Evolutionary conservation across 1,140 invertebrate genomes (phyloP).

Genomic region (Lordiphosa stackelbergi): DNA sequence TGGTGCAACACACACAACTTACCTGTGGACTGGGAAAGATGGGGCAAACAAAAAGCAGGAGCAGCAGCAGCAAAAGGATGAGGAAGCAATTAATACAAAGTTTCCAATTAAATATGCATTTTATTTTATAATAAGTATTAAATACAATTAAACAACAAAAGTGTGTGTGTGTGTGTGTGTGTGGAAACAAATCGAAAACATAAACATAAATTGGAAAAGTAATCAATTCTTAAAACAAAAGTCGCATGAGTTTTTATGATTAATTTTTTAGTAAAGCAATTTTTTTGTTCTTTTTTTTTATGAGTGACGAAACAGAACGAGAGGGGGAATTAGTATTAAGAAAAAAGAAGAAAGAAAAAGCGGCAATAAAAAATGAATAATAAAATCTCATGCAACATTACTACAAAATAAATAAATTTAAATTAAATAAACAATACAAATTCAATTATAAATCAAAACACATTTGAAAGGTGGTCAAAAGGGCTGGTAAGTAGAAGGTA

Average conservation of each 20-base stretch:
- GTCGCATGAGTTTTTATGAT: slow-evolving; percentile 77
- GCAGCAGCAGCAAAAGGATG: slow-evolving; percentile 28
- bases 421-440: slow-evolving; percentile 65
- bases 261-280: slow-evolving; percentile 77
- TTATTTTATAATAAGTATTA: slow-evolving; percentile 64
- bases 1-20: slow-evolving; percentile 20
- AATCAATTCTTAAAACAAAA: slow-evolving; percentile 60
- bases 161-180: slow-evolving; percentile 20
- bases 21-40: slow-evolving; percentile 28
- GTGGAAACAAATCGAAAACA: slow-evolving; percentile 31
- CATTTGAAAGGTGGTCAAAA: slow-evolving; percentile 19
- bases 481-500: slow-evolving; percentile 18
- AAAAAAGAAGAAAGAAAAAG: slow-evolving; percentile 40
- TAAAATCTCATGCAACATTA: slow-evolving; percentile 77
- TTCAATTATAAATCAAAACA: slow-evolving; percentile 34
- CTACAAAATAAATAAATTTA: slow-evolving; percentile 66
- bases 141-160: slow-evolving; percentile 74
- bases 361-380: slow-evolving; percentile 76
- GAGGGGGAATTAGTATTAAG: slow-evolving; percentile 64
- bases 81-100: slow-evolving; percentile 49
- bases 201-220: slow-evolving; percentile 51
- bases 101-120: slow-evolving; percentile 34
- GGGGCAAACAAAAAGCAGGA: slow-evolving; percentile 35
- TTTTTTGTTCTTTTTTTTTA: slow-evolving; percentile 16
- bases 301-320: slow-evolving; percentile 31